A percentile compares a stretch with the other conserved stretches of the same genome.
phyloP scores from a whole-genome alignment of 2,797 vertebrate genomes.

The Spinus pinus region DNA sequence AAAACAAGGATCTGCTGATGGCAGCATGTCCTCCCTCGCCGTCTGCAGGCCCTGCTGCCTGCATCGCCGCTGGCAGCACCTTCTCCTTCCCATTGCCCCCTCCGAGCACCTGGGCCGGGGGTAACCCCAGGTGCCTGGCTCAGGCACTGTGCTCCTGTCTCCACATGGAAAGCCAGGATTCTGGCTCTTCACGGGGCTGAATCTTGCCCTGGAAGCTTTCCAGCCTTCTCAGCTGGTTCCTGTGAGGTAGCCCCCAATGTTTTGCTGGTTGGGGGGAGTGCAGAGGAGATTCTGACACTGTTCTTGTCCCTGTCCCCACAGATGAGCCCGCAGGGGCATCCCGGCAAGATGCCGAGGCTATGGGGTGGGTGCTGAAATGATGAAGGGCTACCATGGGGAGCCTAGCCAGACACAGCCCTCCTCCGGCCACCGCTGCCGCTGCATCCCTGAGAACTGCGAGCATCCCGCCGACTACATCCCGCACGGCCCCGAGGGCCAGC shows the following conservation, averaged over 20 bases:
- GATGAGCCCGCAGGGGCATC: slow-evolving; percentile 52
- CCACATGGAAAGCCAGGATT: neutral
- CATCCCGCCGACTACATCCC: slow-evolving; percentile 80
- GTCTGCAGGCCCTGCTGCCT: slow-evolving; percentile 1
- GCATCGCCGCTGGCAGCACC: accelerated
- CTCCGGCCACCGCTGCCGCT: slow-evolving; percentile 84
- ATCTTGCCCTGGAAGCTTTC: neutral
- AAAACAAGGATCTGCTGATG: slow-evolving; percentile 38
- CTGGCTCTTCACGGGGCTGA: neutral
- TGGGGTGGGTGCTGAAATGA: slow-evolving; percentile 57
- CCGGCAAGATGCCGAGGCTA: slow-evolving; percentile 60
- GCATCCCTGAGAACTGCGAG: slow-evolving; percentile 86
- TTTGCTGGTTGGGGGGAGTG: accelerated
- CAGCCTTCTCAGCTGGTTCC: neutral
- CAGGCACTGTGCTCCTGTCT: accelerated
- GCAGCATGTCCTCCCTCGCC: neutral
- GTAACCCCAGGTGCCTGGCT: accelerated
- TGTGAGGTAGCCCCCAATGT: accelerated
- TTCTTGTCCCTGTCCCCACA: neutral
- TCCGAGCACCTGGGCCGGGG: neutral
- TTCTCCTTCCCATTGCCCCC: neutral
- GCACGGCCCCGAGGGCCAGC: slow-evolving; percentile 69
- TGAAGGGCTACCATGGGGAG: slow-evolving; percentile 92
- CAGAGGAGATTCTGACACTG: neutral
- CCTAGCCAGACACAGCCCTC: slow-evolving; percentile 91